These are phyloP conservation scores for Branchellion lobata DNA, from an alignment of 2,888 invertebrate genomes.

Conservation along the genomic window DNA sequence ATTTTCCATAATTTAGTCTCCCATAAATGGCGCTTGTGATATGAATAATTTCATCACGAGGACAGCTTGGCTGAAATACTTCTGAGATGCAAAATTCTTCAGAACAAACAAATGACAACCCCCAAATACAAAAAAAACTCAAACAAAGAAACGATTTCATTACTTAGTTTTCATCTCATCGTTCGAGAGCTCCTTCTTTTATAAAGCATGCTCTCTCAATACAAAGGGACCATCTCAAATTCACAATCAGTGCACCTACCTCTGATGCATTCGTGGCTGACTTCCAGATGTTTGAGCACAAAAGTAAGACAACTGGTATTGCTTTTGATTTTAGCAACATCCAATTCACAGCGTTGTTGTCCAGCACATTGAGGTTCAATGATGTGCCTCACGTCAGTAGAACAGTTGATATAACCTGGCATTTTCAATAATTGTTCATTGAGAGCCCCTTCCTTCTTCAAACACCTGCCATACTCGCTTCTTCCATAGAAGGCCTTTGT, in stretches of 20 bases:
- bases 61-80: slow-evolving; percentile 14
- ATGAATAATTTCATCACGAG: background rate
- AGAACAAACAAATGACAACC: no score
- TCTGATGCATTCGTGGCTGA: no score
- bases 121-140: no score
- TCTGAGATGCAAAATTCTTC: slow-evolving; percentile 19
- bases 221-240: no score
- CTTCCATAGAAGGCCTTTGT: slow-evolving; percentile 18
- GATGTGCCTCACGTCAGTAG: slow-evolving; percentile 28
- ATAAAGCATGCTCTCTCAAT: no score
- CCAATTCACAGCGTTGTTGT: slow-evolving; percentile 12
- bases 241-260: no score
- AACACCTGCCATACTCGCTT: slow-evolving; percentile 13
- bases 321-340: no score
- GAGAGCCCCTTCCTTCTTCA: slow-evolving; percentile 27
- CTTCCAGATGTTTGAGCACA: no score
- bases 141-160: no score
- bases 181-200: no score
- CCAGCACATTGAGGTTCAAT: slow-evolving; percentile 38
- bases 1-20: slow-evolving; percentile 3
- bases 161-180: no score
- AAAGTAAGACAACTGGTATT: no score
- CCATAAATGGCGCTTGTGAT: slow-evolving; percentile 25
- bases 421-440: background rate
- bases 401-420: slow-evolving; percentile 20